Base-by-base conservation (phyloP, 1,140 invertebrate species). In the Chelonus insularis region DNA sequence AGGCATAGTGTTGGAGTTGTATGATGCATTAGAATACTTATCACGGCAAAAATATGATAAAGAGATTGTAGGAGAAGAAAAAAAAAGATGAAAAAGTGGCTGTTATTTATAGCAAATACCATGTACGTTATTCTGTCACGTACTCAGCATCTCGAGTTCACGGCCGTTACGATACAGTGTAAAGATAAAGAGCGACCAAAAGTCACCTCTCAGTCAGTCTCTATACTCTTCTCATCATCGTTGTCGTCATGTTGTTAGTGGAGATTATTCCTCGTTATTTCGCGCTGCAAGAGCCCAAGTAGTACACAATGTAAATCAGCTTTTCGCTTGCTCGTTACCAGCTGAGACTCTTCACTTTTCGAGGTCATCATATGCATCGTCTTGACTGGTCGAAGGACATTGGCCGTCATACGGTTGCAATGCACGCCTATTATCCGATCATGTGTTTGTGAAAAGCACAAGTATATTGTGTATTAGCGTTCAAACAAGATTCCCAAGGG, bases 351-450 rank as follows among this genome's bases (percentile, higher is more conserved):
- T 43, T 20, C 12, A 43, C 41, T 16, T 43, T 14, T 43, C 41
- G 41, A 43, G 41, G 41, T 43, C 41, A 43, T 14, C 41, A 43
- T 43, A 43, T 43, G 41, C 14, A 43, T 14, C 12, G 12, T 43
- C 14, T 14, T 43, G 14, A 20, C 18, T 8, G 14, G 41, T 18
- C 41, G 41, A 43, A 43, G 41, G 41, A 43, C 41, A 43, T 43
- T 43, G 41, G 12, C 41, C 41, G 41, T 43, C 41, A 43, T 43
- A 43, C 41, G 16, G 41, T 43, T 43, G 41, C 41, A 18, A 43
- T 43, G 41, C 41, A 43, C 41, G 41, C 41, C 41, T 43, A 43
- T 43, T 43, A 43, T 43, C 41, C 41, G 41, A 16, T 16, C 41
- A 43, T 43, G 41, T 43, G 41, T 43, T 5, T 43, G 12, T 14